These are phyloP conservation scores for Ataeniobius toweri DNA, from an alignment of 2,797 vertebrate genomes.

Conservation along the genomic window DNA sequence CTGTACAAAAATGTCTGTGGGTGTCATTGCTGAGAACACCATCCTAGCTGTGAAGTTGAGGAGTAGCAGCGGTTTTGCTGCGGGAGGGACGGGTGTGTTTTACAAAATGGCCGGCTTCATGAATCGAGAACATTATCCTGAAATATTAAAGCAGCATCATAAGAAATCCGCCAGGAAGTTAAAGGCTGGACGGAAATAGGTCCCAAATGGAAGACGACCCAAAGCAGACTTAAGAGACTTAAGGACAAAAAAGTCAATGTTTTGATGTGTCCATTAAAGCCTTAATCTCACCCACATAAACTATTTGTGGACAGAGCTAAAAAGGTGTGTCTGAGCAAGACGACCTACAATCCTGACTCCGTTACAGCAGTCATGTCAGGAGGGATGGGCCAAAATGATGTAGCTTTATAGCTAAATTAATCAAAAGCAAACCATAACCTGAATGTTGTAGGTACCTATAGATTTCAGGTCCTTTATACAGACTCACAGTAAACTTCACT, in stretches of 20 bases:
- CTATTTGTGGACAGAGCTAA: background rate
- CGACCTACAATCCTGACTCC: background rate
- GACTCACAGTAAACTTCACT: conserved; percentile 28
- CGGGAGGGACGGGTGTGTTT: too few relatives aligned
- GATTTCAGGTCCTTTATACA: conserved; percentile 3
- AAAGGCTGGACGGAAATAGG: background rate
- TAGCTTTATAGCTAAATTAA: background rate
- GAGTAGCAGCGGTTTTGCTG: too few relatives aligned
- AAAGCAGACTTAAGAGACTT: background rate
- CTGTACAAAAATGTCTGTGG: too few relatives aligned
- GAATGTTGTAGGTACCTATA: background rate
- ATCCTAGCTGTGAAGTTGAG: too few relatives aligned
- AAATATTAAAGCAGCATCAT: background rate
- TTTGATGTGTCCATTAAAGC: background rate
- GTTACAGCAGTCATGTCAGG: background rate
- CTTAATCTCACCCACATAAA: too few relatives aligned
- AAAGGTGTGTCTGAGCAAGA: background rate
- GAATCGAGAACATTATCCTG: background rate
- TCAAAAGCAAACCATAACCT: background rate
- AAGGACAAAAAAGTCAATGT: background rate
- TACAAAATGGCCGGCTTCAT: too few relatives aligned
- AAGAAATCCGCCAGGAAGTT: background rate
- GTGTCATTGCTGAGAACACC: too few relatives aligned
- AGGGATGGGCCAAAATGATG: background rate
- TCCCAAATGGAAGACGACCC: background rate